Evolutionary conservation across 2,113 vertebrate species (phyloP), one percentile per base, ranked within the genome.

Genomic region (Nothocercus julius): DNA sequence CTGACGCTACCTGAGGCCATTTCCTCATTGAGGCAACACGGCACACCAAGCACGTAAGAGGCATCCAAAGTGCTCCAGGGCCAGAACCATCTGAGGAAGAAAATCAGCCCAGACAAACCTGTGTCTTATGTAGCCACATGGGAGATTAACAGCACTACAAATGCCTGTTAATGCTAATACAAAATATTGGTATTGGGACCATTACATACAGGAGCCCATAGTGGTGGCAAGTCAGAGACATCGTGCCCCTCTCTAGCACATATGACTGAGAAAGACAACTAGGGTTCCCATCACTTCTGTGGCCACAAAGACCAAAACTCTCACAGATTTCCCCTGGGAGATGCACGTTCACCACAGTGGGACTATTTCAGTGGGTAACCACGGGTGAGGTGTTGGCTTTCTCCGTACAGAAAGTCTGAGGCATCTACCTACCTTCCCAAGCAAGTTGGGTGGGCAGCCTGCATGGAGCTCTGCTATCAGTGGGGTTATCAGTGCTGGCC

Each of bases 381-480:
- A 54, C 25, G 38, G 36, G 19, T 2, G 22, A 56, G 10, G 47
- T 1, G 1, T 58, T 3, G 25, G 28, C 12, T 20, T 49, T 42
- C 30, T 82, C 83, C 10, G 4, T n/a, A n/a, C 44, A 47, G 66
- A 34, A 47, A 47, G 44, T 32, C 40, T 15, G 25, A 63, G 13
- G 2, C 9, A 34, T 3, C 45, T 1, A 4, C 34, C 40, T 47
- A 11, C 24, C 38, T 47, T n/a, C 18, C 0, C 1, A 9, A 13
- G 34, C 2, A 34, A 40, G 15, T 14, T 1, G 34, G 7, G 77
- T 32, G 30, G 47, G 44, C 44, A 15, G 44, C 27, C 22, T 8
- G 19, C 2, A 15, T 72, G 25, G 62, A 36, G 20, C 62, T 51
- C 77, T 6, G 19, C 21, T 47, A 47, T 47, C 47, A 47, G 19